Evolutionary conservation across 2,797 vertebrate species (phyloP), one percentile per base, ranked within the genome.

Genomic region (Pseudochaenichthys georgianus): DNA sequence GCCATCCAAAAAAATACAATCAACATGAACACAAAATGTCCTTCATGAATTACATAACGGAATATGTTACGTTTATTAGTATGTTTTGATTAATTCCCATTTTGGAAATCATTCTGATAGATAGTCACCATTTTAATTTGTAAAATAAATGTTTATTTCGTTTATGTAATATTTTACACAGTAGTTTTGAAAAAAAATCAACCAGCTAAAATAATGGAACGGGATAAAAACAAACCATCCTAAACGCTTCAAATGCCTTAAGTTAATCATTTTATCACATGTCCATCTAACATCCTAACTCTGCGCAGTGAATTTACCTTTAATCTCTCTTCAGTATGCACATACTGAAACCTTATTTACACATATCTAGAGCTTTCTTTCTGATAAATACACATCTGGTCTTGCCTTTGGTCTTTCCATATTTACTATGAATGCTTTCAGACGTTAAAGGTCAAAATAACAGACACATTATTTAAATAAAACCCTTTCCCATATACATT

Each of bases 401-500:
- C 64, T 73, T 64, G 48, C 7, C 19, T 82, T 87, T 85, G 72
- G 83, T 87, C 51, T 1, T 82, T 66, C 86, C 6, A 68, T 47
- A 48, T 50, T 53, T 74, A 8, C 64, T 15, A 58, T 43, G 5
- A 53, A 75, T 50, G n/a, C 16, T 65, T 72, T 76, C 50, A 48
- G 31, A 48, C 9, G 45, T 60, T 50, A 58, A 57, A 45, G 46
- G 5, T 21, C 9, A 54, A 62, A 57, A 34, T 65, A 6, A 53
- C 28, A 51, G n/a, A 5, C 17, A 62, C 50, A 61, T 15, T 5
- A n/a, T 50, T 7, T 13, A 23, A 46, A 31, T 48, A 0, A 58
- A 41, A 74, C 23, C 31, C 1, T 31, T 45, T 23, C 3, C 19
- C 23, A 28, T 64, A 51, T 51, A 21, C 5, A 17, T 59, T 70